Base-by-base conservation (phyloP, 2,797 vertebrate genomes). In the Dendrocincla fuliginosa region DNA sequence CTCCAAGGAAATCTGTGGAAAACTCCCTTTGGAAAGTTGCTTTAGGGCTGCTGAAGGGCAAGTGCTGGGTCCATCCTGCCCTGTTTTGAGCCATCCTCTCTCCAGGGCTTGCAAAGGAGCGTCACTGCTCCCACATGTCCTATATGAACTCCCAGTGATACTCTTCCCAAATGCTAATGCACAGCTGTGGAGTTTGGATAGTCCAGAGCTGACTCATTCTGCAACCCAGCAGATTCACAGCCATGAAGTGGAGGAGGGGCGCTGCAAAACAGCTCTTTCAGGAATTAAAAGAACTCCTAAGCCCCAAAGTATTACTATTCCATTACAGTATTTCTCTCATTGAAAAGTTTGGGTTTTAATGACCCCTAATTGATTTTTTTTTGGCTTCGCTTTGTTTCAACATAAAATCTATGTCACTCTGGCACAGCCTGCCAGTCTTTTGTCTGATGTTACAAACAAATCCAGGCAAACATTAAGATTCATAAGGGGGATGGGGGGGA, bases 371-470 rank as follows among this genome's bases (percentile, higher is more conserved):
- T 87, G 93, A 85, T 64, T 59, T 63, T 57, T 82, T 77, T 87
- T 83, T 68, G 42, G 28, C 87, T 89, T 95, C 87, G 80, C 60
- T 96, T 94, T 97, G 95, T 88, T 96, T 93, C 94, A 35, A 44
- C 91, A 93, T 96, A 94, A 97, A 97, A 95, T 85, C 89, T 90
- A 32, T 91, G 93, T 95, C 90, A 57, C 91, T 93, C 76, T 30
- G 55, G 95, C 67, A 13, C 88, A 91, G 94, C 73, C 81, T 90
- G 96, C 93, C 93, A 84, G 92, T 84, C 95, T 97, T 97, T 97
- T 97, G 97, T 94, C 91, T 97, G 95, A 93, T 93, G 91, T 89
- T 94, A 90, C 93, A 96, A 95, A 98, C 96, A 97, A 96, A 96
- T 89, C 84, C 95, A 97, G 96, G 92, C 95, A 96, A 96, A 97